Conservation (phyloP, 1,140 invertebrate species). For the Eriosoma lanigerum region DNA sequence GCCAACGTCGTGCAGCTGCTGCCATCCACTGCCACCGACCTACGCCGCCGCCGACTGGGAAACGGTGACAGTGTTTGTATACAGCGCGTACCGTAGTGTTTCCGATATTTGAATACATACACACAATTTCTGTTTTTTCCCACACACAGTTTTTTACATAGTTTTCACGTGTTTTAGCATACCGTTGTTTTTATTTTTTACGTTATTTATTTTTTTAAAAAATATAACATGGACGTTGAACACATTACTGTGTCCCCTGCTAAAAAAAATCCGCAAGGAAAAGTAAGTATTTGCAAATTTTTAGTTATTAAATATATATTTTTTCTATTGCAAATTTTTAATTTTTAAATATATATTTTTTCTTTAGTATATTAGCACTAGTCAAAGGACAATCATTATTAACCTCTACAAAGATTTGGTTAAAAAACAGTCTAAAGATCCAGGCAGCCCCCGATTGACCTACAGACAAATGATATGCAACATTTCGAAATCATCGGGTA, state of each 20-base stretch:
- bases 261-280: no score
- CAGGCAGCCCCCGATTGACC: not conserved
- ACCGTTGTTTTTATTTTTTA: no score
- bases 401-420: not conserved
- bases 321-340: no score
- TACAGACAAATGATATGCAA: not conserved
- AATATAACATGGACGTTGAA: no score
- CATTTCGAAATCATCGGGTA: not conserved
- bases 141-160: not conserved
- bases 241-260: no score
- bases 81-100: not conserved
- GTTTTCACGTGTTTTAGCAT: no score
- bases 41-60: not conserved
- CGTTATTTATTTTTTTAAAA: no score
- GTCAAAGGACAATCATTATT: not conserved
- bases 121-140: not conserved
- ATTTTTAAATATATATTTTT: no score
- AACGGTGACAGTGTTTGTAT: constrained; percentile 22
- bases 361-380: no score
- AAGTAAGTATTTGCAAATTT: no score
- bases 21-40: not conserved
- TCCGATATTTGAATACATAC: not conserved
- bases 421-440: not conserved
- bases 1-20: no score
- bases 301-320: no score